Base-by-base conservation (phyloP, 2,888 invertebrate genomes). In the Mesorhabditis sp. region DNA sequence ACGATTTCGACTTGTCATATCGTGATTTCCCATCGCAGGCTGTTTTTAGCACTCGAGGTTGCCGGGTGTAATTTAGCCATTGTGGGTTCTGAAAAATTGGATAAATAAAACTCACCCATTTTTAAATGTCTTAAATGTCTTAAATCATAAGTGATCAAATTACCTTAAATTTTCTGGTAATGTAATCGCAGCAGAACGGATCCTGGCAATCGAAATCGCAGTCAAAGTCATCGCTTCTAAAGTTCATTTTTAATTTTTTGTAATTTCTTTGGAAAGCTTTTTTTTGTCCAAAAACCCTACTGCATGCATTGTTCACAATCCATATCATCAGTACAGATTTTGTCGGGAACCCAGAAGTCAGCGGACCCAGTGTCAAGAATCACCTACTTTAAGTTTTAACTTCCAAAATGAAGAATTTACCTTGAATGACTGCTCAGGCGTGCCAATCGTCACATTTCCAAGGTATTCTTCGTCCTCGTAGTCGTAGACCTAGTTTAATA, bases 391-490 rank as follows among this genome's bases (percentile, higher is more conserved):
- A 50, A 50, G 7, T 50, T 50, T 50, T 10, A 50, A 50, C 58
- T 13, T 13, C 10, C n/a, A 50, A 50, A 50, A n/a, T n/a, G 10
- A 50, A 50, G n/a, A 50, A 50, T 50, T 50, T 50, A 10, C 58
- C n/a, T 13, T 6, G 44, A 68, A 68, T 5, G n/a, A n/a, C 44
- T 68, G 68, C 28, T 28, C 44, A 5, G 61, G 61, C n/a, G 44
- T 68, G 6, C 68, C 68, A 7, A 68, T 15, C 6, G 61, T 62
- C 7, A 68, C 43, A 43, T 62, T 68, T 28, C 88, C 88, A 82
- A 87, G 88, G 77, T 88, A 88, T 75, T 88, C 70, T n/a, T 62
- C 7, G 65, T 65, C 65, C 43, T 65, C 65, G 44, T 65, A 65
- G 44, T 65, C 65, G 41, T 65, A 28, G 13, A 62, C 63, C 63